Base-by-base conservation (phyloP, 1,140 invertebrate species). In the Rhyacophila brunnea region DNA sequence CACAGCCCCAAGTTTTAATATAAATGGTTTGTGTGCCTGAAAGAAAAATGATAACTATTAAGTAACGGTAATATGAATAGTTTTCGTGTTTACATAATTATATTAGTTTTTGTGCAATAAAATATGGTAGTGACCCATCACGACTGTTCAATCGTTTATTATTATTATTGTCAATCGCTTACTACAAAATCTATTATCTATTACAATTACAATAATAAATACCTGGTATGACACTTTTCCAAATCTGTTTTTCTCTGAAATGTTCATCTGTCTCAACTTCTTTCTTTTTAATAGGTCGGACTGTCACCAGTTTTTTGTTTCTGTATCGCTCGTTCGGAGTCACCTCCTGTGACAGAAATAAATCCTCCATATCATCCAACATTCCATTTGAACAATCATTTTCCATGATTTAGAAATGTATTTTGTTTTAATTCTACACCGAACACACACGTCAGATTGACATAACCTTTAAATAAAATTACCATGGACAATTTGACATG, bases 1-100 rank as follows among this genome's bases (percentile, higher is more conserved):
- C 90, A 75, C 96, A 98, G 10, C 96, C 96, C 96, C 96, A 99
- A 45, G 96, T 98, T 77, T 96, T 96, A 0, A 98, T 82, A 74
- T 90, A 98, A 44, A 99, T 86, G 58, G 83, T 91, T 71, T 96
- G 92, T 0, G 89, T 93, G n/a, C 93, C 94, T 72, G 54, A 28
- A 56, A 62, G 32, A 2, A 52, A 2, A 52, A 32, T 9, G 2
- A 34, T 4, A 49, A 32, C 13, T 11, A 45, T 17, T 19, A 9
- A 43, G 40, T 43, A n/a, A n/a, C n/a, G n/a, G n/a, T 9, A 43
- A 10, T 5, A 7, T 7, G 34, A n/a, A 35, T 35, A 7, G 34
- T 35, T 6, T 35, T 35, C 6, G 34, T 35, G 34, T 35, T n/a
- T 7, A 6, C 6, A 35, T 6, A 6, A n/a, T 35, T 35, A n/a